Evolutionary conservation across 2,888 invertebrate species (phyloP).

Genomic region (Oscheius myriophilus): DNA sequence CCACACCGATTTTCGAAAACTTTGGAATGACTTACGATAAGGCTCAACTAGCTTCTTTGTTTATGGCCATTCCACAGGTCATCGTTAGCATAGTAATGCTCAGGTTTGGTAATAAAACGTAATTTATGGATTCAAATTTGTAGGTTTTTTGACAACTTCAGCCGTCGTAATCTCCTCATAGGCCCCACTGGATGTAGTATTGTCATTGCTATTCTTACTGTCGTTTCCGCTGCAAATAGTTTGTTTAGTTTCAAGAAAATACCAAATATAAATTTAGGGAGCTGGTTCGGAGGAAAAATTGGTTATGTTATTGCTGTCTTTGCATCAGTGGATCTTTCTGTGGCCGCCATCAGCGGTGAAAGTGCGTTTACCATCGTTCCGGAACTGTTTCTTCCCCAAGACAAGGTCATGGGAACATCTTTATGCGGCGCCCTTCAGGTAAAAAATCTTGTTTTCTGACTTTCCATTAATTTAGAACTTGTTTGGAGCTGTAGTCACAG

Average conservation of each 20-base stretch:
- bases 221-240: conserved; percentile 38
- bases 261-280: conserved; percentile 4
- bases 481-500: conserved; percentile 63
- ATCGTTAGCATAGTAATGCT: conserved; percentile 52
- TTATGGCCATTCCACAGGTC: conserved; percentile 59
- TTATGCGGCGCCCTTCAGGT: conserved; percentile 65
- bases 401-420: conserved; percentile 63
- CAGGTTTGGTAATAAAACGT: conserved; percentile 23
- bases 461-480: conserved; percentile 47
- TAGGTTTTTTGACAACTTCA: conserved; percentile 58
- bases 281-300: conserved; percentile 4
- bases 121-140: not conserved
- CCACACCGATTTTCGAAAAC: conserved; percentile 64
- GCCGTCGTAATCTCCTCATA: conserved; percentile 56
- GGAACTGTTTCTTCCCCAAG: conserved; percentile 62
- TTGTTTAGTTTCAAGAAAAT: too few species aligned
- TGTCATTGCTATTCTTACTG: conserved; percentile 35
- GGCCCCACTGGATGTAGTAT: conserved; percentile 57
- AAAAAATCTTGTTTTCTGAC: not conserved
- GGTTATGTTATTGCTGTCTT: conserved; percentile 40
- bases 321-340: conserved; percentile 61
- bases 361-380: conserved; percentile 63
- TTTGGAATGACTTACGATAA: conserved; percentile 47
- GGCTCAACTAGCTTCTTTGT: conserved; percentile 57
- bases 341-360: conserved; percentile 65